Evolutionary conservation across 1,140 invertebrate genomes (phyloP).

Genomic region (Neotoxoptera formosana): DNA sequence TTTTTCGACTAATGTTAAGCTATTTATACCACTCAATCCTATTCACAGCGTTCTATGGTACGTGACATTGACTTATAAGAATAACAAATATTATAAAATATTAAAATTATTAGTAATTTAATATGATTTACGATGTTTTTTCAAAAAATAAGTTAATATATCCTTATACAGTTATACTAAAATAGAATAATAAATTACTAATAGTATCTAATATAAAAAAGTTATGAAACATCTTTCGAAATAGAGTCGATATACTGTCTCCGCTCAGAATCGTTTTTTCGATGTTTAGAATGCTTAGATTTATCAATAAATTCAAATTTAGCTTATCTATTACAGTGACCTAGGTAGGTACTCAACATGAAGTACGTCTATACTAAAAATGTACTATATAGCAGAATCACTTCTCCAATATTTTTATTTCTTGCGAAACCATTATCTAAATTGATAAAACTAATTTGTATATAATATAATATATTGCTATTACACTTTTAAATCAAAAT

Average conservation of each 20-base stretch:
- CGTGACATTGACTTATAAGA: too few species aligned
- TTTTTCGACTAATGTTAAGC: too few species aligned
- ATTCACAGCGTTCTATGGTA: too few species aligned
- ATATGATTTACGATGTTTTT: neutral
- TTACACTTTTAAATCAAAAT: neutral
- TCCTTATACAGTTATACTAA: neutral
- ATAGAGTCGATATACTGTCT: neutral
- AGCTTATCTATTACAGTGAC: neutral
- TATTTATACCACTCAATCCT: too few species aligned
- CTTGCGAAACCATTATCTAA: neutral
- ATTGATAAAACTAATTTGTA: neutral
- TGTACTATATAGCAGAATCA: neutral
- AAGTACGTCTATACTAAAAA: neutral
- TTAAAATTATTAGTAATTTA: neutral
- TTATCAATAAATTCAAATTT: neutral
- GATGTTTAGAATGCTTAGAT: neutral
- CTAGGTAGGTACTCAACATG: neutral
- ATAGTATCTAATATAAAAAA: neutral
- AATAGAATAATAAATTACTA: neutral
- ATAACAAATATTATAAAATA: neutral
- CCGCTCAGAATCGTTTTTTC: neutral
- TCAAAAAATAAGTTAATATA: neutral
- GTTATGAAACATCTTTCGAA: neutral
- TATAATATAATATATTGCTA: neutral
- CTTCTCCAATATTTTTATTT: neutral